phyloP scores from a whole-genome alignment of 2,113 vertebrate genomes.

The Cathartes aura region DNA sequence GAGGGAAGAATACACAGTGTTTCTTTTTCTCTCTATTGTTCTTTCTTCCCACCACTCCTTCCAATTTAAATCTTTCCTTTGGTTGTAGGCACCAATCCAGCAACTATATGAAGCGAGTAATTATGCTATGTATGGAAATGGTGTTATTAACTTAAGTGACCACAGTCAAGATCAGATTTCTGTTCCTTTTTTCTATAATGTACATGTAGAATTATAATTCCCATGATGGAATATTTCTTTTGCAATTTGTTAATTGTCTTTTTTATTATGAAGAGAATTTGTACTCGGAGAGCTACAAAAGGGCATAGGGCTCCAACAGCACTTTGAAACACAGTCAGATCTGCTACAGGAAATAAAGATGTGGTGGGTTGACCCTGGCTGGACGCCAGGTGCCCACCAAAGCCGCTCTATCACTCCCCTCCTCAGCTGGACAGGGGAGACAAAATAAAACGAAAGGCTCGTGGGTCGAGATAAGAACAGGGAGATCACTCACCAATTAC shows the following conservation, averaged over 20 bases:
- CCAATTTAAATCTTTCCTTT: not conserved
- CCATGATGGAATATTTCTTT: not conserved
- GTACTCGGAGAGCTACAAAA: slow-evolving; percentile 8
- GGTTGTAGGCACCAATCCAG: not conserved
- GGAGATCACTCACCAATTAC: no score
- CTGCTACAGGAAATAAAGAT: not conserved
- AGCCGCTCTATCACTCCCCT: no score
- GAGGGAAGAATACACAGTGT: not conserved
- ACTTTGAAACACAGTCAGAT: not conserved
- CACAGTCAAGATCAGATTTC: slow-evolving; percentile 12
- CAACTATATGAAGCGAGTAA: not conserved
- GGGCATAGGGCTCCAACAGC: not conserved
- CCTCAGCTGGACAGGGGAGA: no score
- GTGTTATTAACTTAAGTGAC: slow-evolving; percentile 30
- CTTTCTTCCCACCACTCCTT: not conserved
- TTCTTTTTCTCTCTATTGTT: not conserved
- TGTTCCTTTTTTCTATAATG: not conserved
- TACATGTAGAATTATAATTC: not conserved
- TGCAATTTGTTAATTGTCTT: slow-evolving; percentile 43
- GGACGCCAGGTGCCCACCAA: no score
- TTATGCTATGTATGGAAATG: slow-evolving; percentile 22
- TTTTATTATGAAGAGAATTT: slow-evolving; percentile 1
- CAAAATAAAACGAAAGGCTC: no score
- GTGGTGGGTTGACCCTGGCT: no score
- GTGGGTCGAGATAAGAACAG: no score